Evolutionary conservation across 2,797 vertebrate genomes (phyloP).

Genomic region (Sus cebifrons): DNA sequence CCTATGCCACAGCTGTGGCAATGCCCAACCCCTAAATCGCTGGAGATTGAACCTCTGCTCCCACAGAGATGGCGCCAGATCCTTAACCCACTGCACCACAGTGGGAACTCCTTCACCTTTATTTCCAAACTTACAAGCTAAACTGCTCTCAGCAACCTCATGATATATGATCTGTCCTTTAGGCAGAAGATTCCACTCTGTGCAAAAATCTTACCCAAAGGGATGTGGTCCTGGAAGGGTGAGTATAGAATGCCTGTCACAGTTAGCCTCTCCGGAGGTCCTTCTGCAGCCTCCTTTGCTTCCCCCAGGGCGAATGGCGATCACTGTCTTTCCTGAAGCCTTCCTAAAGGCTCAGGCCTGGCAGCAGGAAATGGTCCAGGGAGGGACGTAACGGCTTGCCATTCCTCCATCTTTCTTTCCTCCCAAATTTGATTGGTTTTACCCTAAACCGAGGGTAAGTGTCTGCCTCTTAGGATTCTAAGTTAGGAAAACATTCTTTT

Average conservation of each 20-base stretch:
- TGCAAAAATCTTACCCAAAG: not conserved
- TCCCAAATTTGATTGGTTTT: constrained; percentile 29
- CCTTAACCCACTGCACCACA: too few relatives aligned
- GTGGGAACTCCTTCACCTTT: not conserved
- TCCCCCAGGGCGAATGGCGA: constrained; percentile 1
- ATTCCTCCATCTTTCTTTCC: not conserved
- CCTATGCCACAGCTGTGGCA: too few relatives aligned
- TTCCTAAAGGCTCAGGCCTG: not conserved
- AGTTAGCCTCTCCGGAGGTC: not conserved
- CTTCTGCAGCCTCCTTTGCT: not conserved
- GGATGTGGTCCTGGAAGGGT: not conserved
- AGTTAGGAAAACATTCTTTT: not conserved
- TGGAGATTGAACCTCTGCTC: too few relatives aligned
- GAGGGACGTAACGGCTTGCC: not conserved
- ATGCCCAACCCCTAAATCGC: too few relatives aligned
- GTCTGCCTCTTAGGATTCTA: not conserved
- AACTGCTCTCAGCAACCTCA: not conserved
- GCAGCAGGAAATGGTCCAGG: not conserved
- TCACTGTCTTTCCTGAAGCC: not conserved
- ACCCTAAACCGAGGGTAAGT: not conserved
- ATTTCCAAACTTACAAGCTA: not conserved
- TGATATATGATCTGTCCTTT: not conserved
- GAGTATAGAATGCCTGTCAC: too few relatives aligned
- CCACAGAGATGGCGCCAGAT: too few relatives aligned
- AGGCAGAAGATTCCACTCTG: not conserved